These are phyloP conservation scores for Orchestia grillus DNA, from an alignment of 1,140 invertebrate species.

Conservation along the genomic window DNA sequence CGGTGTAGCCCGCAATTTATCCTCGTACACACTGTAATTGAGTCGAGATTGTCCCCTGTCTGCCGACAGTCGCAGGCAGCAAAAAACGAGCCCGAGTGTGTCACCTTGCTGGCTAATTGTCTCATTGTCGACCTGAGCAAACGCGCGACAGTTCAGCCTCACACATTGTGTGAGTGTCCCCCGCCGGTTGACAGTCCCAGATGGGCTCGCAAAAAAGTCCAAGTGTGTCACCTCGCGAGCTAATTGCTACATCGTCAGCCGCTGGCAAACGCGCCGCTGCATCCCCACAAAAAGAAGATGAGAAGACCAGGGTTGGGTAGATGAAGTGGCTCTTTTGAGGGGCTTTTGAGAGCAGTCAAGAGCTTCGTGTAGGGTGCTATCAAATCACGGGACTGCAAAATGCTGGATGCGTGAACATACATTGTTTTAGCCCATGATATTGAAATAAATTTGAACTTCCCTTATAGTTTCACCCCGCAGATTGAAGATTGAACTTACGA, in stretches of 20 bases:
- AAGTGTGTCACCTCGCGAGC: slow-evolving; percentile 22
- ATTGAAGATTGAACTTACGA: neutral
- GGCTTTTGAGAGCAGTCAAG: neutral
- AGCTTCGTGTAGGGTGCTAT: neutral
- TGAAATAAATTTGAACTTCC: neutral
- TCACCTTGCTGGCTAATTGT: slow-evolving; percentile 51
- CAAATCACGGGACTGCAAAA: neutral
- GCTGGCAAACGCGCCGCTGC: neutral
- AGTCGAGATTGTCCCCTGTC: slow-evolving; percentile 50
- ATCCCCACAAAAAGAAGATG: neutral
- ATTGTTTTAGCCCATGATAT: neutral
- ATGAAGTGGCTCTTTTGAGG: neutral
- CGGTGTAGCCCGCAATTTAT: slow-evolving; percentile 17
- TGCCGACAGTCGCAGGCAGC: neutral
- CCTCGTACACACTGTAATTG: slow-evolving; percentile 48
- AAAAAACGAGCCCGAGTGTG: neutral
- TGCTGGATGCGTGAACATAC: neutral
- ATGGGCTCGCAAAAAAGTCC: neutral
- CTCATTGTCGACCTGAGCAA: neutral
- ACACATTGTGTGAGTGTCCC: neutral
- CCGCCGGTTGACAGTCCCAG: neutral
- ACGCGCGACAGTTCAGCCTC: neutral
- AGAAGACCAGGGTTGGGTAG: neutral
- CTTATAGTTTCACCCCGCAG: neutral
- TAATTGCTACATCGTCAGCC: slow-evolving; percentile 14